Base-by-base conservation (phyloP, 2,888 invertebrate genomes). In the Ochropleura leucogaster region DNA sequence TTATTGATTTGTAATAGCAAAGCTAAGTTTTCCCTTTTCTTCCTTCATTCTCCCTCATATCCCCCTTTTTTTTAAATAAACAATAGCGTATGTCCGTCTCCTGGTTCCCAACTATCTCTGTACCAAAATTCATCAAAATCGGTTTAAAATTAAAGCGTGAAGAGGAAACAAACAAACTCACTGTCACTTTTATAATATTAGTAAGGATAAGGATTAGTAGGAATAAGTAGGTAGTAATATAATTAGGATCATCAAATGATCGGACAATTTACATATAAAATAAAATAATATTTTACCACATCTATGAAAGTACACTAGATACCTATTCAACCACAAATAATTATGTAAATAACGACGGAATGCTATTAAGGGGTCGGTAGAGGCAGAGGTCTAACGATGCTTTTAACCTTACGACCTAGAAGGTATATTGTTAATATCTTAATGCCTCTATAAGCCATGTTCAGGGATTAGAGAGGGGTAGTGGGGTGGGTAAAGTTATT, bases 331-430 rank as follows among this genome's bases (percentile, higher is more conserved):
- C 46, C 51, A 51, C 42, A 30, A 47, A 62, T 78, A 66, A 67
- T 67, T 53, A 47, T 53, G 16, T 72, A 67, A 63, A 79, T 67
- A 72, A 57, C 55, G 30, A 71, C 49, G 44, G 67, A 18, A 44
- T 63, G 49, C 47, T 47, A 30, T 72, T 57, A 79, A 10, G 47
- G 57, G 79, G 64, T 64, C 20, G 20, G 59, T 47, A 73, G 57
- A 46, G 67, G 14, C 20, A 7, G 60, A 76, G 55, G 57, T 67
- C 67, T 72, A 77, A 74, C 53, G 64, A 78, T 44, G 84, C 78
- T 83, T 69, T 83, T 74, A 76, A 76, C 74, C 80, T 51, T 64
- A 63, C 59, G 70, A 59, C 70, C 67, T 70, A 51, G 47, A 44
- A 67, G 63, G 66, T 30, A 46, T 47, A 72, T 59, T n/a, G 72